phyloP scores from a whole-genome alignment of 2,797 vertebrate genomes.

The Delichon dasypus region DNA sequence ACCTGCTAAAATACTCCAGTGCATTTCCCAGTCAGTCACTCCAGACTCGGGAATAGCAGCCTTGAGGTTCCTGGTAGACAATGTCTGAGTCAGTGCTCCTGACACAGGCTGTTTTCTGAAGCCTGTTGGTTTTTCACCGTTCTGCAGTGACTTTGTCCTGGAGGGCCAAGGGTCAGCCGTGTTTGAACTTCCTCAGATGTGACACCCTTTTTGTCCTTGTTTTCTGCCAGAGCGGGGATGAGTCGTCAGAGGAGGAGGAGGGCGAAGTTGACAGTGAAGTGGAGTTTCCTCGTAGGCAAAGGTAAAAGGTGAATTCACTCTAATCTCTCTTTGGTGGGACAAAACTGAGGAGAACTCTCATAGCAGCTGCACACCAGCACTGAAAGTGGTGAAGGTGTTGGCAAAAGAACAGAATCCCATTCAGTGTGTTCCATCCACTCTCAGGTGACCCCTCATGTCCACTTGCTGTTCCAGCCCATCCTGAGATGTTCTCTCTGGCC shows the following conservation, averaged over 20 bases:
- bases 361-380: background rate
- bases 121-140: background rate
- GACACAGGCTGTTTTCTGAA: background rate
- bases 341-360: background rate
- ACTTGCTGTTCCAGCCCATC: background rate
- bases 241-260: conserved; percentile 98
- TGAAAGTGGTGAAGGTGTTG: background rate
- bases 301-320: conserved; percentile 77
- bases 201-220: conserved; percentile 2
- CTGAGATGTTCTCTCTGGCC: background rate
- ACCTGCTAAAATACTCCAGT: background rate
- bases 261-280: conserved; percentile 99
- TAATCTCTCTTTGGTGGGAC: background rate
- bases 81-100: background rate
- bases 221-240: conserved; percentile 85
- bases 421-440: background rate
- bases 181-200: background rate
- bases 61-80: background rate
- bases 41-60: background rate
- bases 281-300: conserved; percentile 96
- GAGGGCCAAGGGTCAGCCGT: background rate
- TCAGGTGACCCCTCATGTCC: background rate
- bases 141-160: background rate
- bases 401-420: background rate
- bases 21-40: background rate